Evolutionary conservation across 1,140 invertebrate species (phyloP).

Genomic region (Lysiphlebus fabarum): DNA sequence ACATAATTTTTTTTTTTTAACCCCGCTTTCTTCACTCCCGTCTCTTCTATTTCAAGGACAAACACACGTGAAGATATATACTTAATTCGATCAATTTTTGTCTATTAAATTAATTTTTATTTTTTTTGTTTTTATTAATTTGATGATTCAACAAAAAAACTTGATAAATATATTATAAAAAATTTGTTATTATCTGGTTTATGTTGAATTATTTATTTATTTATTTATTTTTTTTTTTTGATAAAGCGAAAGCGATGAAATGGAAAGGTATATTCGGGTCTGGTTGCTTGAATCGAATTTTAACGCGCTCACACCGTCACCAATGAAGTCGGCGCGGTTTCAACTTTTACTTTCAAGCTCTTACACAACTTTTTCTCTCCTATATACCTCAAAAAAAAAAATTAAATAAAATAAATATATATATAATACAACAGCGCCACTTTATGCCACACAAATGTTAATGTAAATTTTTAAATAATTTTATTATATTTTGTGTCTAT

Average conservation of each 20-base stretch:
- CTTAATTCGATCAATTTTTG: background rate
- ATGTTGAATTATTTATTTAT: no score
- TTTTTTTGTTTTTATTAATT: no score
- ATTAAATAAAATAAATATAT: constrained; percentile 13
- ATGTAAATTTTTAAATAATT: no score
- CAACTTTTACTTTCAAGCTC: constrained; percentile 57
- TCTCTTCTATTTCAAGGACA: constrained; percentile 22
- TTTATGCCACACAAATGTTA: no score
- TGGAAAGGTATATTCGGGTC: constrained; percentile 41
- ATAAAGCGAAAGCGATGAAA: constrained; percentile 14
- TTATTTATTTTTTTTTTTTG: background rate
- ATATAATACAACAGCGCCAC: background rate
- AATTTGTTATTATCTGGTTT: constrained; percentile 2
- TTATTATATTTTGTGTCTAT: no score
- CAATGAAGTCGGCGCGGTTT: constrained; percentile 48
- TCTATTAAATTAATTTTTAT: background rate
- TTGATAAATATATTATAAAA: background rate
- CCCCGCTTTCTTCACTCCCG: constrained; percentile 4
- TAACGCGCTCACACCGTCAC: constrained; percentile 46
- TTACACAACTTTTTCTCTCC: constrained; percentile 47
- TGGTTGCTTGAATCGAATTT: constrained; percentile 46
- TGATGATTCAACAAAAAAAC: no score
- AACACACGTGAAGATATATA: constrained; percentile 11
- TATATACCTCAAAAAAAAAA: constrained; percentile 17
- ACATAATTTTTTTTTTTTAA: background rate